These are phyloP conservation scores for Sarcophaga rosellei DNA, from an alignment of 2,888 invertebrate genomes.

Conservation along the genomic window DNA sequence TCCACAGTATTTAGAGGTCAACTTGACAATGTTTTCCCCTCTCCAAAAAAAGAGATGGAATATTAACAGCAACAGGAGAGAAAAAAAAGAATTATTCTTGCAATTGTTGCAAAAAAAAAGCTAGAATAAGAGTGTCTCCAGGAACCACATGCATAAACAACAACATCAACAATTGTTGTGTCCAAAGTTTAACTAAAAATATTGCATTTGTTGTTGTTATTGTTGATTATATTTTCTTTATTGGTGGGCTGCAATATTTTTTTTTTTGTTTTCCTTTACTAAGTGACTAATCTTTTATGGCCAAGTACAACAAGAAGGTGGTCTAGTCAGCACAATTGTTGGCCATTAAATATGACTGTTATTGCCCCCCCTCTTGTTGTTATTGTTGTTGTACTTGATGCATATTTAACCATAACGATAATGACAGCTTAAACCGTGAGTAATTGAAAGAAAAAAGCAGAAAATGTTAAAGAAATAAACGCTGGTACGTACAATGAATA, in stretches of 20 bases:
- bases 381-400: slow-evolving; percentile 38
- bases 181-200: slow-evolving; percentile 44
- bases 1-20: slow-evolving; percentile 65
- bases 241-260: slow-evolving; percentile 24
- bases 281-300: slow-evolving; percentile 49
- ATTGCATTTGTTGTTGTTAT: slow-evolving; percentile 33
- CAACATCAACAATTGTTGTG: slow-evolving; percentile 18
- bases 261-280: background rate
- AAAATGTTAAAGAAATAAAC: background rate
- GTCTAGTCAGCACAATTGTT: slow-evolving; percentile 46
- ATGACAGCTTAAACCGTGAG: slow-evolving; percentile 48
- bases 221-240: slow-evolving; percentile 21
- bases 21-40: slow-evolving; percentile 22
- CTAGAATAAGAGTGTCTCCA: slow-evolving; percentile 16
- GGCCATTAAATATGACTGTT: slow-evolving; percentile 36
- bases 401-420: slow-evolving; percentile 51
- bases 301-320: slow-evolving; percentile 38
- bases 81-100: no score
- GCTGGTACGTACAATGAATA: background rate
- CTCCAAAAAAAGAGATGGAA: background rate
- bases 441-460: background rate
- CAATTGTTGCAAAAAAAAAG: slow-evolving; percentile 6
- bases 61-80: no score
- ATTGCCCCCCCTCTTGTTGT: slow-evolving; percentile 20
- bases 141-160: background rate